Evolutionary conservation across 2,113 vertebrate species (phyloP), one percentile per base, ranked within the genome.

Genomic region (Neolamprologus caudopunctatus): DNA sequence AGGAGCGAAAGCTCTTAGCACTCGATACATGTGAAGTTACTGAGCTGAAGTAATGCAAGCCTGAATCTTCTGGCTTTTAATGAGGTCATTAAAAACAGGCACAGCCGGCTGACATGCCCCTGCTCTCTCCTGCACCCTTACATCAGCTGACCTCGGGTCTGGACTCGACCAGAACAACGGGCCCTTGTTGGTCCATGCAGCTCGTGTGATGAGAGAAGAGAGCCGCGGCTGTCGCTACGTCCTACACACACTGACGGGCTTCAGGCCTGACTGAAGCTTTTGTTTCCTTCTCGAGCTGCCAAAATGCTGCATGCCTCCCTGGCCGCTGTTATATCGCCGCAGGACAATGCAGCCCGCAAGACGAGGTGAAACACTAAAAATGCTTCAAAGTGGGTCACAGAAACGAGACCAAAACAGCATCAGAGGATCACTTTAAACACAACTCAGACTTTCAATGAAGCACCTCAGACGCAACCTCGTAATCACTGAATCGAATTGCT

Each of bases 201-300:
- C 86, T 90, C 21, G 86, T 42, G 57, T 89, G 92, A 93, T 87
- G 91, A 86, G 87, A 87, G 84, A 81, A 28, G 83, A 87, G 87
- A 90, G 73, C 85, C 73, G 58, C 2, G 40, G 82, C 71, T 33
- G 87, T 92, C 66, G 16, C 91, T 87, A 35, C 85, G 84, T 87
- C 86, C 84, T 58, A 85, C 91, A 88, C 89, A 91, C 90, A 93
- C 80, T 53, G 81, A 80, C 21, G 37, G 75, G 84, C 89, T 81
- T 80, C 71, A 90, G 88, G 78, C 87, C 88, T 95, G 92, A 96
- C 93, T 92, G 90, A 87, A 88, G 91, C 95, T 92, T 94, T 95
- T 95, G 95, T 96, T 90, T 90, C 28, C 16, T 40, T 81, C 33
- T 84, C 47, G 8, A 40, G 81, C 90, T 86, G 84, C 88, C 37